Evolutionary conservation across 2,113 vertebrate species (phyloP).

Genomic region (Rhinolophus ferrumequinum): DNA sequence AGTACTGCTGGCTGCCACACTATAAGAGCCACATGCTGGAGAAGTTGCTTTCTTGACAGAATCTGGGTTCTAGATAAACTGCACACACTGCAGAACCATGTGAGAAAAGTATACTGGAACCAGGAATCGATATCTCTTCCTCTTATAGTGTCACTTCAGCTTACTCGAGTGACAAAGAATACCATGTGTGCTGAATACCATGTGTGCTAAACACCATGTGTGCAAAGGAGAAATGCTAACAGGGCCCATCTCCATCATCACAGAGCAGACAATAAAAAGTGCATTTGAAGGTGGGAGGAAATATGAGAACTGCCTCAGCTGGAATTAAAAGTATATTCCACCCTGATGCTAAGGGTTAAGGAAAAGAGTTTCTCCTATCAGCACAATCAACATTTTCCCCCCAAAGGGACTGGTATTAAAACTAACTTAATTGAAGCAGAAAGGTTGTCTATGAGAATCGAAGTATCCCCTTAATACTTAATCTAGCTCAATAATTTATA

Average conservation of each 20-base stretch:
- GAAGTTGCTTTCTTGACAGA: neutral
- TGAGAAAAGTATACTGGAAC: neutral
- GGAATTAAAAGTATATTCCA: neutral
- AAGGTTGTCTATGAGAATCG: neutral
- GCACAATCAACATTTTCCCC: neutral
- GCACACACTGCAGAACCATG: fast-evolving
- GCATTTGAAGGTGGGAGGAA: neutral
- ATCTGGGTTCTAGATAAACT: neutral
- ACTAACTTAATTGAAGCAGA: neutral
- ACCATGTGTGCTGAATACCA: neutral
- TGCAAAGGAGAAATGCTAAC: neutral
- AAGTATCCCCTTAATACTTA: neutral
- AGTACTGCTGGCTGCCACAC: no score
- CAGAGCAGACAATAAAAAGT: neutral
- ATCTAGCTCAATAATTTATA: neutral
- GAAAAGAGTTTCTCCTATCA: neutral
- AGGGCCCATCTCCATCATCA: neutral
- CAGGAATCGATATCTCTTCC: neutral
- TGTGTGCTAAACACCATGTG: no score
- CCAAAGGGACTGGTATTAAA: neutral
- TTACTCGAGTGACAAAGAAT: neutral
- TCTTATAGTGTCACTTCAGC: neutral
- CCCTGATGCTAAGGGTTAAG: neutral
- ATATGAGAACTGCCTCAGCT: neutral
- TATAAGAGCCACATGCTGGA: neutral